These are phyloP conservation scores for Colinus virginianus DNA, from an alignment of 2,113 vertebrate species.

Conservation along the genomic window DNA sequence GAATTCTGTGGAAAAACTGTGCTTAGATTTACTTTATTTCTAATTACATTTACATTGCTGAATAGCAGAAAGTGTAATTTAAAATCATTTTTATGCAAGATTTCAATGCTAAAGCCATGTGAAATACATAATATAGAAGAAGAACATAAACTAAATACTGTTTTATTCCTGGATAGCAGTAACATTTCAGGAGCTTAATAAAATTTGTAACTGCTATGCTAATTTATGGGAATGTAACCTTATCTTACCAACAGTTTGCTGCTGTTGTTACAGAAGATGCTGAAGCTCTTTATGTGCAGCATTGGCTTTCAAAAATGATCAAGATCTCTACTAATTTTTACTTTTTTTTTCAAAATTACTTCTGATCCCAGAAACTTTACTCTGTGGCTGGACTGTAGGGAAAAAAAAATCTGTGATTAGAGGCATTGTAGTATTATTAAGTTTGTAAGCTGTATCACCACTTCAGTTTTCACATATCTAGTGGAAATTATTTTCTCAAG, in stretches of 20 bases:
- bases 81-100: background rate
- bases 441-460: background rate
- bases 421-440: background rate
- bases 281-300: background rate
- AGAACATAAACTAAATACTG: background rate
- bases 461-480: background rate
- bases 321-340: background rate
- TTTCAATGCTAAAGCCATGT: background rate
- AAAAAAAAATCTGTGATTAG: background rate
- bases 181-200: background rate
- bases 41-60: background rate
- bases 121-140: background rate
- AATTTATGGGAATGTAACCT: background rate
- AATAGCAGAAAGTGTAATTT: background rate
- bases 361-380: background rate
- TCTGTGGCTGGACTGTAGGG: background rate
- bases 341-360: background rate
- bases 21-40: background rate
- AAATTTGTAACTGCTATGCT: background rate
- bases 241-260: background rate
- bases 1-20: background rate
- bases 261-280: background rate
- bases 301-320: background rate
- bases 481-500: background rate
- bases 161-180: background rate